phyloP scores from a whole-genome alignment of 2,113 vertebrate genomes.

The Athene noctua region DNA sequence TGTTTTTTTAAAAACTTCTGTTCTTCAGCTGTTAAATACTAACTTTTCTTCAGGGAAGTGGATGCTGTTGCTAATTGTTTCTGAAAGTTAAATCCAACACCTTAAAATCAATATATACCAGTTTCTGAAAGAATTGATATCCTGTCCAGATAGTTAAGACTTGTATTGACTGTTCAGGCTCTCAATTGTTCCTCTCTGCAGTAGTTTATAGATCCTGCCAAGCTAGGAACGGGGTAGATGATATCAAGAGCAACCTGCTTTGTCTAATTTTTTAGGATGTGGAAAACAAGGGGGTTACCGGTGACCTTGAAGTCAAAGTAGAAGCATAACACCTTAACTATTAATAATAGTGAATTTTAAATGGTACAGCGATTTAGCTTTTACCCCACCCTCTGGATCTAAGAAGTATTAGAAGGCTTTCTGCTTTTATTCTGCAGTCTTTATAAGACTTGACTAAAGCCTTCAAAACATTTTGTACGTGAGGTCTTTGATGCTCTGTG shows the following conservation, averaged over 20 bases:
- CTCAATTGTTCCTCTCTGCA: not conserved
- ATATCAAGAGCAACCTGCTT: not conserved
- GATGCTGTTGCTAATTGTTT: constrained; percentile 30
- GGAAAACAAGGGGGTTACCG: not conserved
- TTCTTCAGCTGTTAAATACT: not conserved
- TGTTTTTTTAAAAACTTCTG: not conserved
- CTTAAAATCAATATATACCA: not conserved
- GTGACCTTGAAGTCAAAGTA: not conserved
- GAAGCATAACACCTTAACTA: not conserved
- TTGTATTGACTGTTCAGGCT: not conserved
- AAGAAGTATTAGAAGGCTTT: not conserved
- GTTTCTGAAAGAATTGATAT: constrained; percentile 10
- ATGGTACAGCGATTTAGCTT: not conserved
- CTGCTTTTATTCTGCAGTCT: not conserved
- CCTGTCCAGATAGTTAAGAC: not conserved
- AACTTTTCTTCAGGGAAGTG: not conserved
- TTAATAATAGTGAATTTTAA: not conserved
- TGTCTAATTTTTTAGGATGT: not conserved
- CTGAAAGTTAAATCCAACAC: constrained; percentile 26
- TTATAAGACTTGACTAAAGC: not conserved
- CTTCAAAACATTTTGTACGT: not conserved
- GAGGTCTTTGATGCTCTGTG: not conserved
- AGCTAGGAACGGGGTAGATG: not conserved
- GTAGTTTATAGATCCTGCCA: not conserved
- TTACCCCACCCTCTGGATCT: not conserved